Percentiles rank a stretch among this genome's conserved stretches.
These are phyloP conservation scores for Agrilus biguttatus DNA, from an alignment of 2,888 invertebrate species.

Conservation along the genomic window DNA sequence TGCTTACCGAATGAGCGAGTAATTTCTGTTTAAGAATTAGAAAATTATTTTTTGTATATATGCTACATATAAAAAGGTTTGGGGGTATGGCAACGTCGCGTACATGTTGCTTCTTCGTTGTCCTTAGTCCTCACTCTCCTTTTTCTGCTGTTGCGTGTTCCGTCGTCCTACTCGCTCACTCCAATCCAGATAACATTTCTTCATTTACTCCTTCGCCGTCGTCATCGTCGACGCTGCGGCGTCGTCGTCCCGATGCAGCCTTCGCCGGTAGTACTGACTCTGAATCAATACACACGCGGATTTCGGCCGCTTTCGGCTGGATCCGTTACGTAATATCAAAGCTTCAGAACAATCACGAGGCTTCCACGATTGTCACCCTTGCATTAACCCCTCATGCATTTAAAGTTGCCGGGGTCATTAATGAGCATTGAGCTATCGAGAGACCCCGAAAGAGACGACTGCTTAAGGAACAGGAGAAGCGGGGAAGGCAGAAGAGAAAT, in stretches of 20 bases:
- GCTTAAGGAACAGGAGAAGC: too few species aligned
- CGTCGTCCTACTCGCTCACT: conserved; percentile 19
- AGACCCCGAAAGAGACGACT: too few species aligned
- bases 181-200: conserved; percentile 22
- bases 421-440: too few species aligned
- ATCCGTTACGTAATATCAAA: conserved; percentile 20
- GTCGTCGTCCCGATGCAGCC: conserved; percentile 7
- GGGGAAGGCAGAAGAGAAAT: too few species aligned
- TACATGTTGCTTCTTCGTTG: conserved; percentile 1
- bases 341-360: conserved; percentile 24
- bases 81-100: too few species aligned
- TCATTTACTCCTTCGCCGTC: conserved; percentile 28
- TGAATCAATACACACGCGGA: conserved; percentile 22
- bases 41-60: too few species aligned
- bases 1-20: too few species aligned
- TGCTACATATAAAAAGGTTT: too few species aligned
- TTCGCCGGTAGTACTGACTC: too few species aligned
- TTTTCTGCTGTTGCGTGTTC: conserved; percentile 10
- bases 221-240: too few species aligned
- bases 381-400: conserved; percentile 17
- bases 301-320: conserved; percentile 20
- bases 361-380: conserved; percentile 26
- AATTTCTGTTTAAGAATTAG: too few species aligned
- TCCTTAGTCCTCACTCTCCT: not conserved
- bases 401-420: too few species aligned